Evolutionary conservation across 2,888 invertebrate genomes (phyloP).

Genomic region (Idaea dimidiata): DNA sequence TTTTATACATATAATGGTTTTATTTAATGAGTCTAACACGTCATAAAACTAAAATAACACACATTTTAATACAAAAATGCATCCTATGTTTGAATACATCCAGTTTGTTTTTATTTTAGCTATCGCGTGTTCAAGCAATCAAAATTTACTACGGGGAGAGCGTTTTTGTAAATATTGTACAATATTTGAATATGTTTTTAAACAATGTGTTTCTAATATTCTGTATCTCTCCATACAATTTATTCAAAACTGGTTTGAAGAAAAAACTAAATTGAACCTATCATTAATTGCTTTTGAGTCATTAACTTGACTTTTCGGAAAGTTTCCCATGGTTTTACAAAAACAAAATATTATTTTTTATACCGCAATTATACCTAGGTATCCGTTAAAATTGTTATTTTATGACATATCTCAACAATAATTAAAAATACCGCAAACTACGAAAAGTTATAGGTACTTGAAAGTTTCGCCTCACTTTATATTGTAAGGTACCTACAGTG

Average conservation of each 20-base stretch:
- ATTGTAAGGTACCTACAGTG: no score
- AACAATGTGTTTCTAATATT: background rate
- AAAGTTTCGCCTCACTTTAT: no score
- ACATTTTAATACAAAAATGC: background rate
- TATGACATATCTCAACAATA: no score
- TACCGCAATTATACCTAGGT: no score
- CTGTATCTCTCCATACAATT: background rate
- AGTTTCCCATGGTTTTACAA: no score
- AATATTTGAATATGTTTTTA: no score
- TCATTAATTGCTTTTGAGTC: constrained; percentile 39
- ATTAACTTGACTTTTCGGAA: no score
- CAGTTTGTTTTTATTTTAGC: background rate
- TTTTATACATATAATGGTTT: background rate
- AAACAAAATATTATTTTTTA: no score
- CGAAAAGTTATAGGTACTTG: no score
- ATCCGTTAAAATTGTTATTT: no score
- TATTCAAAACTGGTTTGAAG: constrained; percentile 8
- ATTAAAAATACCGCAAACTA: no score
- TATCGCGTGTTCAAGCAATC: background rate
- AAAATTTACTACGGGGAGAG: background rate
- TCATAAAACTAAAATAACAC: background rate
- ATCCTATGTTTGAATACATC: background rate
- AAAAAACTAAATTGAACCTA: constrained; percentile 50
- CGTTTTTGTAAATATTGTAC: background rate
- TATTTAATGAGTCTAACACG: background rate